Percentiles rank a stretch among this genome's conserved stretches.
phyloP scores from a whole-genome alignment of 2,797 vertebrate species.

The Aselliscus stoliczkanus region DNA sequence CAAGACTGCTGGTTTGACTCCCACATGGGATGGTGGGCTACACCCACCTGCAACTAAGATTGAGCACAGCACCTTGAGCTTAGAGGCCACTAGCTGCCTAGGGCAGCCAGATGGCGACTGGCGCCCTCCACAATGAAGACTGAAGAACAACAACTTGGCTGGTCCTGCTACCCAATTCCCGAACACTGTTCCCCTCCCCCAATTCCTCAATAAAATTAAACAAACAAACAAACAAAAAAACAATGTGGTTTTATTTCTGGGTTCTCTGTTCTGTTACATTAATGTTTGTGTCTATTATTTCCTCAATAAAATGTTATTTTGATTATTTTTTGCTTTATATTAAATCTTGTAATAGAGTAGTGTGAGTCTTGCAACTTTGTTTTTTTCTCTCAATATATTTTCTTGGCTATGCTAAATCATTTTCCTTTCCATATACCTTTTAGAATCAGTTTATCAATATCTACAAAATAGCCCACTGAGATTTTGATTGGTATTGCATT shows the following conservation, averaged over 20 bases:
- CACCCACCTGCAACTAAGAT: too few species aligned
- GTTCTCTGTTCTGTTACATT: not conserved
- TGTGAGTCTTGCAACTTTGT: not conserved
- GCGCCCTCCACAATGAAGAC: too few species aligned
- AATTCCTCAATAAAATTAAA: too few species aligned
- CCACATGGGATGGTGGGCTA: too few species aligned
- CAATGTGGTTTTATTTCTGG: not conserved
- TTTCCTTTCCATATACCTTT: not conserved
- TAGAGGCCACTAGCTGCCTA: too few species aligned
- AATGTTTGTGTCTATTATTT: not conserved
- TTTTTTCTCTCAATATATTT: not conserved
- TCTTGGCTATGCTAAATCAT: not conserved
- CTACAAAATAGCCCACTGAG: not conserved
- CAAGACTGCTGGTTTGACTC: too few species aligned
- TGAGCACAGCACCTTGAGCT: too few species aligned
- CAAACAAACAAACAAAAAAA: not conserved
- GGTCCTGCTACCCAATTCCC: too few species aligned
- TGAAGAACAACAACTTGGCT: too few species aligned
- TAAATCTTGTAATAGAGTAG: not conserved
- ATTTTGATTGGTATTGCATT: not conserved
- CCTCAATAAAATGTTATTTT: not conserved
- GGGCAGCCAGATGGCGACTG: too few species aligned
- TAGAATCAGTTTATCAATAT: not conserved
- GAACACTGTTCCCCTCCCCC: too few species aligned
- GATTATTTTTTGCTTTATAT: not conserved